Percentiles rank a stretch among this genome's conserved stretches.
These are phyloP conservation scores for Furcifer pardalis DNA, from an alignment of 2,797 vertebrate genomes.

Conservation along the genomic window DNA sequence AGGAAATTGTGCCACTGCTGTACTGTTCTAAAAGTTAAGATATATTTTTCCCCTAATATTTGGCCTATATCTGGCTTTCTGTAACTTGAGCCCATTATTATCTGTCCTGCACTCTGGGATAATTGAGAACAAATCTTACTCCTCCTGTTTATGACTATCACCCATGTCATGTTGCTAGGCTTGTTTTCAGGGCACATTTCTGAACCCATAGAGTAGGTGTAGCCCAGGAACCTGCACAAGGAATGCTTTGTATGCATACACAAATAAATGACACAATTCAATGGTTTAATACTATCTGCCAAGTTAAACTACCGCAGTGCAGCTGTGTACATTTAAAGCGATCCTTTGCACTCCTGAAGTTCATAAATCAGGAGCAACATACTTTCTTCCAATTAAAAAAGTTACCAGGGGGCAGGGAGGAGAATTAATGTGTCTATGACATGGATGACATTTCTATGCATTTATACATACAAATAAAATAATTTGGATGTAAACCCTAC, in stretches of 20 bases:
- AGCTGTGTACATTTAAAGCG: slow-evolving; percentile 82
- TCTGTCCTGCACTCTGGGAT: no score
- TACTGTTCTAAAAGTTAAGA: no score
- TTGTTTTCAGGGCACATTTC: slow-evolving; percentile 70
- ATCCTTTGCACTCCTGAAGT: slow-evolving; percentile 76
- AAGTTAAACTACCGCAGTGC: slow-evolving; percentile 80
- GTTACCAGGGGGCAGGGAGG: slow-evolving; percentile 65
- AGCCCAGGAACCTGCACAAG: slow-evolving; percentile 79
- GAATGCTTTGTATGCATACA: slow-evolving; percentile 79
- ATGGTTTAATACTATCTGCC: slow-evolving; percentile 80
- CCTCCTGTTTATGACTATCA: no score
- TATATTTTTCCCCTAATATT: no score
- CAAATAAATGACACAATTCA: slow-evolving; percentile 84
- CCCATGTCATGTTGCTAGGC: slow-evolving; percentile 62
- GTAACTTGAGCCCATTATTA: no score
- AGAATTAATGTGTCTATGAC: slow-evolving; percentile 76
- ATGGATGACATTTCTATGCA: slow-evolving; percentile 71
- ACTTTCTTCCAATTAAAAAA: slow-evolving; percentile 80
- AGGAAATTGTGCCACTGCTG: no score
- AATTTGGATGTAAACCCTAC: slow-evolving; percentile 54
- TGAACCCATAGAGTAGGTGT: slow-evolving; percentile 61
- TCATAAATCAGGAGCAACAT: slow-evolving; percentile 79
- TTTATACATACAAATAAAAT: slow-evolving; percentile 61
- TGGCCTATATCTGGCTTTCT: no score
- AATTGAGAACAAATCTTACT: no score